These are phyloP conservation scores for Opisthocomus hoazin DNA, from an alignment of 2,113 vertebrate genomes.

Conservation along the genomic window DNA sequence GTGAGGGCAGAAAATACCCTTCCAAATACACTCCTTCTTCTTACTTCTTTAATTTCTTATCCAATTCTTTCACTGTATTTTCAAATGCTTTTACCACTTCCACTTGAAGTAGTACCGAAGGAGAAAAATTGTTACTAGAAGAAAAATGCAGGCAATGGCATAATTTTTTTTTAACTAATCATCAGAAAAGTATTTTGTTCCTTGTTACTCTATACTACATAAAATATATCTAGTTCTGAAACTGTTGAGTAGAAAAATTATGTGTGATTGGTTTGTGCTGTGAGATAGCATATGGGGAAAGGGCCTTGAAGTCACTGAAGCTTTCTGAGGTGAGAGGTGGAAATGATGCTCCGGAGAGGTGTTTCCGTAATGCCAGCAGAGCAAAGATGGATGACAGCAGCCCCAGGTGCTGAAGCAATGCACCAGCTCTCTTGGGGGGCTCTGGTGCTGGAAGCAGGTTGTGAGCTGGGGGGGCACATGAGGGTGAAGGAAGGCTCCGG, in stretches of 20 bases:
- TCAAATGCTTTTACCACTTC: neutral
- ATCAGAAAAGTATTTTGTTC: neutral
- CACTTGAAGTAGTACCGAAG: neutral
- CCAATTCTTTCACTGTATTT: neutral
- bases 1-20: neutral
- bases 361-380: neutral
- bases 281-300: neutral
- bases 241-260: neutral
- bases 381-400: neutral
- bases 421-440: rapidly evolving
- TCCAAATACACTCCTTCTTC: neutral
- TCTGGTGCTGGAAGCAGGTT: neutral
- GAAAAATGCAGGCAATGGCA: neutral
- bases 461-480: neutral
- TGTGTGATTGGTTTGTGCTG: neutral
- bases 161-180: neutral
- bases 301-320: neutral
- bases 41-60: neutral
- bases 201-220: neutral
- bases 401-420: neutral
- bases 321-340: neutral
- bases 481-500: neutral
- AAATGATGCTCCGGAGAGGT: neutral
- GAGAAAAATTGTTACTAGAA: neutral
- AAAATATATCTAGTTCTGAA: neutral